phyloP scores from a whole-genome alignment of 2,113 vertebrate species.

The Pachypanchax playfairii region DNA sequence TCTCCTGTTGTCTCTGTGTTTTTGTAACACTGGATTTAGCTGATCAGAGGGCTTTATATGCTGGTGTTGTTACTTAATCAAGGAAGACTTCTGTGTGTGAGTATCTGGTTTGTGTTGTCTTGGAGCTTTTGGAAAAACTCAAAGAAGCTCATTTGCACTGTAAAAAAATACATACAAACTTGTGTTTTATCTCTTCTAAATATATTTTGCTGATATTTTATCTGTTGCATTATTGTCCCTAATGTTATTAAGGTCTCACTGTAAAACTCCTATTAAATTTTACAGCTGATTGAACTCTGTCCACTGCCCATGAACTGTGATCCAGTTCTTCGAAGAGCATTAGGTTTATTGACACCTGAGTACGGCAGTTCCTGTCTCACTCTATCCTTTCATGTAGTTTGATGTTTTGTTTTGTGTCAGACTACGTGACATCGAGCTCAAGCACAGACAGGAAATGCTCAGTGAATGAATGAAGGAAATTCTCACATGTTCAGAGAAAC shows the following conservation, averaged over 20 bases:
- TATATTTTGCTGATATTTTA: no score
- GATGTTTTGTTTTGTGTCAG: constrained; percentile 12
- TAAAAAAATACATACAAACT: no score
- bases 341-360: background rate
- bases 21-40: constrained; percentile 49
- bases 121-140: constrained; percentile 72
- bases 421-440: constrained; percentile 20
- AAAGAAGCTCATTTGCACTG: constrained; percentile 29
- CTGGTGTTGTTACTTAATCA: constrained; percentile 53
- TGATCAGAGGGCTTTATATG: constrained; percentile 52
- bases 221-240: no score
- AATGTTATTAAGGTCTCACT: constrained; percentile 43
- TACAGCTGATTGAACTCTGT: background rate
- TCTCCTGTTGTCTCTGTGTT: constrained; percentile 42
- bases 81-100: constrained; percentile 49
- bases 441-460: constrained; percentile 67
- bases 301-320: constrained; percentile 9
- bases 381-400: constrained; percentile 15
- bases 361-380: background rate
- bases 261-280: no score
- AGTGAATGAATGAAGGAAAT: constrained; percentile 77
- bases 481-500: constrained; percentile 69
- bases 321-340: background rate
- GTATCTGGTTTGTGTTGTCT: no score
- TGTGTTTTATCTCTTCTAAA: no score